Evolutionary conservation across 2,797 vertebrate genomes (phyloP), one percentile per base, ranked within the genome.

Genomic region (Coregonus suidteri): DNA sequence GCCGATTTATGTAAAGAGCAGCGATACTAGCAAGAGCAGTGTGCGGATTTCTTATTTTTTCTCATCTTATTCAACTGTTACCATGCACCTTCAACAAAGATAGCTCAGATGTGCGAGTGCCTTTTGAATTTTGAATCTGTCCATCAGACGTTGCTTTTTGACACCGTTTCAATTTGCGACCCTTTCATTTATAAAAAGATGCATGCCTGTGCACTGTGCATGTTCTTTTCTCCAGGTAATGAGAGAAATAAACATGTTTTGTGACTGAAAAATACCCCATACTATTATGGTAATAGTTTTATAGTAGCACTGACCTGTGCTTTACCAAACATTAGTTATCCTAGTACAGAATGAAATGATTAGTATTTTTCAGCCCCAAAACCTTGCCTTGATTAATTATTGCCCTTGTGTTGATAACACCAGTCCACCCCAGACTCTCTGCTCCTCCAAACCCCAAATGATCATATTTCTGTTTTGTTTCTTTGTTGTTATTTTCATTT

Each of bases 301-400:
- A 20, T 62, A 7, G 41, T 47, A 13, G 9, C n/a, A 62, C 9
- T 25, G n/a, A 30, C 25, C 4, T 64, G 59, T 11, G 59, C 20
- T 64, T 64, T 6, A 25, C 20, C 7, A 25, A 30, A 30, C 59
- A 1, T 64, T 25, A 64, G 59, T 64, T 64, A 0, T 64, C 20
- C 20, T 64, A 11, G 20, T 64, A 25, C 59, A 13, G 3, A 64
- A 72, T 80, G 9, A 47, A 47, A 47, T 71, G 9, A 68, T 77
- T 73, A 85, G 18, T 71, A 37, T 88, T 80, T 52, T 85, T 89
- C 83, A 81, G 86, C 77, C 83, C 64, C 86, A 88, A 87, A 88
- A 6, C 15, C 41, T 11, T 47, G 41, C 2, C 9, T 11, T 11
- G 41, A 47, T 47, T 0, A 47, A 47, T 47, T 13, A 47, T 47